Base-by-base conservation (phyloP, 2,888 invertebrate genomes). In the Athalia circularis region DNA sequence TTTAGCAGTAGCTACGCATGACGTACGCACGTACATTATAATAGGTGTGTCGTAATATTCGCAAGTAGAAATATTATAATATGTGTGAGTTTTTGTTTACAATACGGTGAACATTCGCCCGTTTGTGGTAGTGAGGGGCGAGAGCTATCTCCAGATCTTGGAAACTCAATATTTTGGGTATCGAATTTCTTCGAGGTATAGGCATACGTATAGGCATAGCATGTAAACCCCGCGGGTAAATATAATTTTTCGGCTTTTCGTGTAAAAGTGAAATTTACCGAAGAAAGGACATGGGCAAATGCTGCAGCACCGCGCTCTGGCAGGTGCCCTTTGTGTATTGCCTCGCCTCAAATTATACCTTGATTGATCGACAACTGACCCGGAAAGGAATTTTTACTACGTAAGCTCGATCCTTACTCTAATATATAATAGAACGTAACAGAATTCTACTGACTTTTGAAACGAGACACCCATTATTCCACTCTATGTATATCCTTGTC, bases 151-250 rank as follows among this genome's bases (percentile, higher is more conserved):
- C 78, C 74, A 54, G 9, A 74, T 78, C 81, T 79, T 67, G 80
- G 84, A 86, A 87, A 88, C 85, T 86, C 88, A 87, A 88, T 88
- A 88, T 88, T 88, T 88, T 88, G 87, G 83, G 86, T 86, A 88
- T 88, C 86, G 84, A 83, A 80, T 85, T 86, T 82, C 83, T 13
- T n/a, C 57, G 47, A 29, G 29, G 29, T 29, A 29, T 29, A 29
- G 29, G 29, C 2, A 29, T 29, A 29, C 29, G 29, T 29, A 29
- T 29, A 29, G 29, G 29, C 54, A 4, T n/a, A n/a, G n/a, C 54
- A n/a, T 54, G 9, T 11, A 9, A 4, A n/a, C 54, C 57, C 72
- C 47, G 9, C 45, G 72, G 59, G 47, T 13, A 72, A 72, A 72
- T 29, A 29, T 72, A 29, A 68, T 72, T 72, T 72, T 47, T 72